Evolutionary conservation across 2,113 vertebrate genomes (phyloP), one percentile per base, ranked within the genome.

Genomic region (Natator depressus): DNA sequence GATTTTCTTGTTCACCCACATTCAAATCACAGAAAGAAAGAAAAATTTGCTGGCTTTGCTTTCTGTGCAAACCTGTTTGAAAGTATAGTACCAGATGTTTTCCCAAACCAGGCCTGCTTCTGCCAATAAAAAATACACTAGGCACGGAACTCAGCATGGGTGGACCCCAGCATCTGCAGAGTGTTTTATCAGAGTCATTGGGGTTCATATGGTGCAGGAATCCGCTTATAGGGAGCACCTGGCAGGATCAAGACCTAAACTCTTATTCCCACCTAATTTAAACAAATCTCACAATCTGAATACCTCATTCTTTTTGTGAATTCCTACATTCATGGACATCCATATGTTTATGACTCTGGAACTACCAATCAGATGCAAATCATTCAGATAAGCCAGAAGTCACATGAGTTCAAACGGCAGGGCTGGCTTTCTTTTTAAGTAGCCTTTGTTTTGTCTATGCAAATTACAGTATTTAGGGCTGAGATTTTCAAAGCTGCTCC

Each of bases 261-360:
- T 35, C 49, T n/a, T 29, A 25, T 13, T 83, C 42, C 16, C 9
- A 19, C 5, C 46, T 72, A 29, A 51, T 81, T 75, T 84, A 38
- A 72, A 38, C 80, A 51, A 10, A 29, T 0, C 0, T n/a, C 69
- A 4, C 8, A 0, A 8, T 27, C 22, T 35, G 53, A 3, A 46
- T 69, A 19, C 6, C 49, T 11, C 10, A 42, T 20, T 42, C 6
- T 65, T 49, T 13, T 2, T 42, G n/a, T 42, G 49, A 46, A n/a
- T 27, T 31, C 0, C 47, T 29, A 10, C 35, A 49, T 25, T 62
- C 3, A 0, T 47, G 42, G 84, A 24, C 24, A 42, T 55, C n/a
- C 76, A 53, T 49, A 22, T 49, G 29, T 25, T 22, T 69, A 12
- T 54, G n/a, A 51, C 27, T 29, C 1, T 0, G 51, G 35, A 35